These are phyloP conservation scores for Scaptodrosophila lebanonensis DNA, from an alignment of 1,140 invertebrate species.

Conservation along the genomic window DNA sequence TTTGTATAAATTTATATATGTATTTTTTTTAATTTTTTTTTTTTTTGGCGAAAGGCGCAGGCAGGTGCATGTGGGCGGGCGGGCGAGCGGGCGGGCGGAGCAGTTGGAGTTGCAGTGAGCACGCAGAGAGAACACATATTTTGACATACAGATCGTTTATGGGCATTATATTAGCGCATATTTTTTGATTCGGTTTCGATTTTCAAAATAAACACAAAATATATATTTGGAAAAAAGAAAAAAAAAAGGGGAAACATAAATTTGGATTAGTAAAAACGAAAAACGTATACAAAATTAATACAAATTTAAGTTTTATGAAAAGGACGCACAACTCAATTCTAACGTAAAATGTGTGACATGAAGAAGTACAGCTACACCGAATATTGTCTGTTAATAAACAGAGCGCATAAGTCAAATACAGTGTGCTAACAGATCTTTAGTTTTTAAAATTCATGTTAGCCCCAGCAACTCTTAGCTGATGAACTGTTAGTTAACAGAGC, in stretches of 20 bases:
- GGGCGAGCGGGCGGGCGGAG: slow-evolving; percentile 64
- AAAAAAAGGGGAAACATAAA: slow-evolving; percentile 71
- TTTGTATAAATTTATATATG: slow-evolving; percentile 11
- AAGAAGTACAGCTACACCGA: too few species aligned
- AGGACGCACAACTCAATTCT: slow-evolving; percentile 22
- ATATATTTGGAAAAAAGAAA: slow-evolving; percentile 52
- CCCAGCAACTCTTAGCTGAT: background rate
- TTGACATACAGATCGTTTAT: slow-evolving; percentile 37
- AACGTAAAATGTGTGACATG: slow-evolving; percentile 20
- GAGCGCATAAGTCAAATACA: background rate
- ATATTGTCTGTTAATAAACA: slow-evolving; percentile 22
- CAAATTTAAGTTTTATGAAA: too few species aligned
- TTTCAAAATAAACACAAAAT: slow-evolving; percentile 29
- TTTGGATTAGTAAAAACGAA: slow-evolving; percentile 66
- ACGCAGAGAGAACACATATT: slow-evolving; percentile 50
- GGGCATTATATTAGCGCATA: slow-evolving; percentile 42
- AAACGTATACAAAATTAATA: slow-evolving; percentile 60
- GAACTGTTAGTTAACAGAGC: slow-evolving; percentile 12
- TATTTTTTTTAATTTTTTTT: slow-evolving; percentile 33
- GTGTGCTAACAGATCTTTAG: background rate
- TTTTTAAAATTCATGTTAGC: slow-evolving; percentile 7
- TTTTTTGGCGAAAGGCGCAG: slow-evolving; percentile 37
- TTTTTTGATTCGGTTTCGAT: slow-evolving; percentile 46
- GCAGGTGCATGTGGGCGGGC: slow-evolving; percentile 62
- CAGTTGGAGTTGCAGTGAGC: slow-evolving; percentile 66